These are phyloP conservation scores for Pseudotriccus pelzelni DNA, from an alignment of 2,797 vertebrate species.

Conservation along the genomic window DNA sequence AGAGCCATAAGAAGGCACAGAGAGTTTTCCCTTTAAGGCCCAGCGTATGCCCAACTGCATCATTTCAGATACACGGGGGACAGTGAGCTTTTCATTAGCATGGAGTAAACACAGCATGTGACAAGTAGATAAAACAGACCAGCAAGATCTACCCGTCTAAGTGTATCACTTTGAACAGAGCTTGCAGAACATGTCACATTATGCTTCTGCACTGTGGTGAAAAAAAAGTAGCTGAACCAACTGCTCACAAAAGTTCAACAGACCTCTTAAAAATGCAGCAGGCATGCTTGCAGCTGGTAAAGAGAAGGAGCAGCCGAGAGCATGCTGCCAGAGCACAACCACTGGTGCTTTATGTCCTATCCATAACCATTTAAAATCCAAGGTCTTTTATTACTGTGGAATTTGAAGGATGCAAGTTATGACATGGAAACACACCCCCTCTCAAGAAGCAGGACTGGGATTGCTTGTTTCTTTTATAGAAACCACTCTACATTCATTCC, in stretches of 20 bases:
- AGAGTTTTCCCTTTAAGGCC: neutral
- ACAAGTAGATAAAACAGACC: neutral
- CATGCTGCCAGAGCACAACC: constrained; percentile 15
- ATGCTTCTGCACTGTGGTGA: neutral
- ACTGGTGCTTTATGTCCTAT: neutral
- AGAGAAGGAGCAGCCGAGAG: neutral
- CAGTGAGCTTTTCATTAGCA: neutral
- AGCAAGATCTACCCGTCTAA: neutral
- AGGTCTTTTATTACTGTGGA: constrained; percentile 53
- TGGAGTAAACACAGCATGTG: neutral
- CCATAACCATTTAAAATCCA: constrained; percentile 48
- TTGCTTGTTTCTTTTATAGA: constrained; percentile 44
- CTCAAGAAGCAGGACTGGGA: neutral
- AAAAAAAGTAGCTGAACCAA: constrained; percentile 8
- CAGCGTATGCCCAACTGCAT: neutral
- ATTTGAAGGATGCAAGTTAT: constrained; percentile 60
- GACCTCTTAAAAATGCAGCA: constrained; percentile 49
- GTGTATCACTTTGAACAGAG: neutral
- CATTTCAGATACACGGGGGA: neutral
- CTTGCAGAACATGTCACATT: constrained; percentile 3
- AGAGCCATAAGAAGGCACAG: neutral
- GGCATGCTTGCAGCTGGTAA: constrained; percentile 25
- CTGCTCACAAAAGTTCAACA: constrained; percentile 39
- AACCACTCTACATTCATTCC: constrained; percentile 1
- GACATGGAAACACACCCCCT: constrained; percentile 49